phyloP scores from a whole-genome alignment of 2,797 vertebrate genomes.

The Chrysocyon brachyurus region DNA sequence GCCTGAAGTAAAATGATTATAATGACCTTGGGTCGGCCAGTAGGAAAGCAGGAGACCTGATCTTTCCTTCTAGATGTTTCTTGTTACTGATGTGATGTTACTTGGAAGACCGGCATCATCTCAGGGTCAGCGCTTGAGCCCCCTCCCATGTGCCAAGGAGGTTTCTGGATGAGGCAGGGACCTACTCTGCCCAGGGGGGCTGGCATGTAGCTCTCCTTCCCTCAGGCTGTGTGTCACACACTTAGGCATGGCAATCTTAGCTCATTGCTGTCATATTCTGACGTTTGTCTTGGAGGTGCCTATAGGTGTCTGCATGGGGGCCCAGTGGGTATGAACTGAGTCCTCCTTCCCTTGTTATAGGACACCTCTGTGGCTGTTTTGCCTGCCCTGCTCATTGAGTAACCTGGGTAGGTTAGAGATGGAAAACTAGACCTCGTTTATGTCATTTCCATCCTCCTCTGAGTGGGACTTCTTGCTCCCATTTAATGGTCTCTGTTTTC shows the following conservation, averaged over 20 bases:
- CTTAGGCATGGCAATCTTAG: fast-evolving
- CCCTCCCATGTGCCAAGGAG: not conserved
- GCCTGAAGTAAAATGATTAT: not conserved
- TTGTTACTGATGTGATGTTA: not conserved
- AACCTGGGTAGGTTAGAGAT: not conserved
- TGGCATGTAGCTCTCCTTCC: too few species aligned
- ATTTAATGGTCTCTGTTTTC: not conserved
- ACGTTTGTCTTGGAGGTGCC: not conserved
- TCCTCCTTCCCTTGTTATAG: not conserved
- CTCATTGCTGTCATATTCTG: fast-evolving
- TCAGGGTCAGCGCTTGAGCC: not conserved
- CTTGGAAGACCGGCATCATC: not conserved
- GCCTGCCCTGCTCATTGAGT: not conserved
- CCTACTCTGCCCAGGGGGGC: not conserved
- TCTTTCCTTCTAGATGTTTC: not conserved
- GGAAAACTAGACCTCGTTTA: not conserved
- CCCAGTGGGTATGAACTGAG: not conserved
- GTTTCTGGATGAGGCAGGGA: not conserved
- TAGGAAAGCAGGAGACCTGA: not conserved
- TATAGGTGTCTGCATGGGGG: not conserved
- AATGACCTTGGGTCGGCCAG: not conserved
- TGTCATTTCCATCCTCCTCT: not conserved
- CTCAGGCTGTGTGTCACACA: fast-evolving
- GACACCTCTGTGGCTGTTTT: not conserved
- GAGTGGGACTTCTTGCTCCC: not conserved